Evolutionary conservation across 2,888 invertebrate genomes (phyloP).

Genomic region (Diadegma fenestrale): DNA sequence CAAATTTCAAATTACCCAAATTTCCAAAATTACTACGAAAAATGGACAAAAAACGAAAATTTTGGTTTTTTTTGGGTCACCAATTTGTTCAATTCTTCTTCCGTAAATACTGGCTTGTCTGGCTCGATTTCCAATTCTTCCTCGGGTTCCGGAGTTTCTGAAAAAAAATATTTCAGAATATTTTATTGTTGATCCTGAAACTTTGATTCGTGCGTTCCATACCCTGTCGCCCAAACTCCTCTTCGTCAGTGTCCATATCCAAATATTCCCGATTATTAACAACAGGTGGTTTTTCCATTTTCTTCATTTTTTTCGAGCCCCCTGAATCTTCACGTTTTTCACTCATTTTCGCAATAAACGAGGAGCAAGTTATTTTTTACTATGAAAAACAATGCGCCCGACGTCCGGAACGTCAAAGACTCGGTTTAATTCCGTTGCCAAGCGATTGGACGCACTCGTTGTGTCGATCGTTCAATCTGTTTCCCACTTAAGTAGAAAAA

Average conservation of each 20-base stretch:
- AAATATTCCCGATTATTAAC: slow-evolving; percentile 80
- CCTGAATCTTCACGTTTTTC: slow-evolving; percentile 56
- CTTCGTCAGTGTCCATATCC: slow-evolving; percentile 83
- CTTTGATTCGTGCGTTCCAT: background rate
- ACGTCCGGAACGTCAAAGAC: background rate
- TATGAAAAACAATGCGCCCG: background rate
- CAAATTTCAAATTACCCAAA: background rate
- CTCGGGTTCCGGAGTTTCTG: slow-evolving; percentile 83
- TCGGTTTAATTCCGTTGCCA: slow-evolving; percentile 44
- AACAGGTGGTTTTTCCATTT: slow-evolving; percentile 76
- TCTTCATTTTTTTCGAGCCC: slow-evolving; percentile 67
- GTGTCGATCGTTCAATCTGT: slow-evolving; percentile 55
- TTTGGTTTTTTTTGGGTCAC: slow-evolving; percentile 77
- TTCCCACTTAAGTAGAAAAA: background rate
- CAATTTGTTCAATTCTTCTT: slow-evolving; percentile 88
- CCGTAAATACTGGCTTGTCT: slow-evolving; percentile 87
- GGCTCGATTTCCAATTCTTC: slow-evolving; percentile 84
- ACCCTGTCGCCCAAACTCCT: slow-evolving; percentile 82
- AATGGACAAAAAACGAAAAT: background rate
- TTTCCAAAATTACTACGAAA: background rate
- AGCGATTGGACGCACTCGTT: slow-evolving; percentile 37
- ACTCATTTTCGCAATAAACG: slow-evolving; percentile 36
- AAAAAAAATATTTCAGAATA: background rate
- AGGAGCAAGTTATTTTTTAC: background rate
- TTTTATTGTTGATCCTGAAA: background rate